Base-by-base conservation (phyloP, 92 coral and sea anemone species). In the Scolanthus callimorphus region DNA sequence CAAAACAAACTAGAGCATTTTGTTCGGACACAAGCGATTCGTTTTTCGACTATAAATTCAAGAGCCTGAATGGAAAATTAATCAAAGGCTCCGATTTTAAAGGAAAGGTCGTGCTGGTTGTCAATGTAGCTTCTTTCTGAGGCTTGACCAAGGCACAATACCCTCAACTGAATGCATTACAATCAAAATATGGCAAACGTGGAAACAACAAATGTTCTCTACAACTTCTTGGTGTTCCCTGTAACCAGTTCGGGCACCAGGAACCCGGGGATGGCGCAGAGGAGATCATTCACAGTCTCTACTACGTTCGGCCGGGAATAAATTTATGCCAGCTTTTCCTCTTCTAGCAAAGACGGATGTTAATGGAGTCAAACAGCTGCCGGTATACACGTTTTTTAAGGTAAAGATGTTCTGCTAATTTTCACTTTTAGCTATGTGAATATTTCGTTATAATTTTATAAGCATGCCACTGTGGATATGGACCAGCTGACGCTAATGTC, bases 111-210 rank as follows among this genome's bases (percentile, higher is more conserved):
- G 37, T 69, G 10, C 70, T 89, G 29, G 58, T 65, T 2, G 64
- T 76, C 0, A 89, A 89, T 38, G 91, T 89, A 4, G 91, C 97
- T 10, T 82, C 91, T 4, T 89, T 71, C 69, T 89, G 97, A 67
- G 84, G 82, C 25, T 76, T 27, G 49, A 74, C 97, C 0, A 57
- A 63, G 3, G 10, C 13, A 0, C 70, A 89, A 39, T 89, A 89
- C 51, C 79, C 79, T 25, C 79, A 70, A 34, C 21, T 89, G 85
- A 89, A 89, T 71, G 83, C 85, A 69, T 67, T 89, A 28, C 57
- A 59, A 38, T 30, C 31, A 29, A 38, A 61, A 22, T 66, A 70
- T 25, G 43, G 67, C 0, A 20, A 47, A 10, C 31, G 47, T 1
- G 58, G 51, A 23, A 55, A 53, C 17, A 54, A 55, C 17, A 15